phyloP scores from a whole-genome alignment of 2,888 invertebrate species.

The Ophion costatus region DNA sequence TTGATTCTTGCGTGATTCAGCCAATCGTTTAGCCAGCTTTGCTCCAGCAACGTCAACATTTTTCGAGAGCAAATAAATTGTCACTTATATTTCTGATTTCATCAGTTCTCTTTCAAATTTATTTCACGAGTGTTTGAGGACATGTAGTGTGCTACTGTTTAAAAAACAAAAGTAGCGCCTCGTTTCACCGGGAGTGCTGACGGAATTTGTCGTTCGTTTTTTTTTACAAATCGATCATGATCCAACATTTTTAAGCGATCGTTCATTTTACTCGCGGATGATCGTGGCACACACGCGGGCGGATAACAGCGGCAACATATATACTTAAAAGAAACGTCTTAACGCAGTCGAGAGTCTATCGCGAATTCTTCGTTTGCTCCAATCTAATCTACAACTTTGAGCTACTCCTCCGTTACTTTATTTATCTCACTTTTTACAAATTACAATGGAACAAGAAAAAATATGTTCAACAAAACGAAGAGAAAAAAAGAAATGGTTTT shows the following conservation, averaged over 20 bases:
- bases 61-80: constrained; percentile 28
- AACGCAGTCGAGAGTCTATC: constrained; percentile 59
- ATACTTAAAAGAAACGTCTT: constrained; percentile 19
- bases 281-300: constrained; percentile 31
- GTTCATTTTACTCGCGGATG: constrained; percentile 36
- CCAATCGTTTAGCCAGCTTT: constrained; percentile 39
- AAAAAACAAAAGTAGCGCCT: constrained; percentile 26
- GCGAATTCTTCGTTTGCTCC: constrained; percentile 49
- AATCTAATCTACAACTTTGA: constrained; percentile 62
- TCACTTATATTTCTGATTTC: background rate
- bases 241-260: constrained; percentile 47
- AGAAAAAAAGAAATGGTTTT: constrained; percentile 44
- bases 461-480: constrained; percentile 56
- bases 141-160: constrained; percentile 18
- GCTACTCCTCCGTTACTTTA: constrained; percentile 48
- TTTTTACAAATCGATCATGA: constrained; percentile 22
- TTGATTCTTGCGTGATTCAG: constrained; percentile 35
- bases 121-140: constrained; percentile 15
- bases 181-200: constrained; percentile 53
- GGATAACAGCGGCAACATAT: constrained; percentile 31
- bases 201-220: constrained; percentile 28
- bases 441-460: constrained; percentile 56
- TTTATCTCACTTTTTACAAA: constrained; percentile 54
- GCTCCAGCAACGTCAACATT: constrained; percentile 45
- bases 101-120: background rate